These are phyloP conservation scores for Knipowitschia caucasica DNA, from an alignment of 2,797 vertebrate species.

Conservation along the genomic window DNA sequence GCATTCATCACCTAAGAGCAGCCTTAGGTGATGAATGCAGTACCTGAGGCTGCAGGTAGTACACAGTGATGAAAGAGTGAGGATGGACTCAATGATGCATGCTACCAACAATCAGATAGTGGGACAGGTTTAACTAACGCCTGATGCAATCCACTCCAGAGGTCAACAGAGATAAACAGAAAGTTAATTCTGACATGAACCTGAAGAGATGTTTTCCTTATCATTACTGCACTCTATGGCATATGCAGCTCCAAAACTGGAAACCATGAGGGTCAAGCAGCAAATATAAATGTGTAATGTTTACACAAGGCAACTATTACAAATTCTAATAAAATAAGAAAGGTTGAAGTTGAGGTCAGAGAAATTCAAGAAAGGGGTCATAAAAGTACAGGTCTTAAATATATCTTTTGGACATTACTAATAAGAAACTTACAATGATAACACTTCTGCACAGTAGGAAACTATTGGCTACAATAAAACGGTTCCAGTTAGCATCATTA, in stretches of 20 bases:
- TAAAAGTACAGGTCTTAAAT: slow-evolving; percentile 1
- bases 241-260: too few species aligned
- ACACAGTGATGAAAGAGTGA: too few species aligned
- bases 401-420: background rate
- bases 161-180: background rate
- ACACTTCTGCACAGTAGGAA: slow-evolving; percentile 6
- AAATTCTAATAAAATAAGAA: background rate
- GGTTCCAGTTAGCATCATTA: slow-evolving; percentile 4
- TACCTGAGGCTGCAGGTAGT: too few species aligned
- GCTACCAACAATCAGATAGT: slow-evolving; percentile 14
- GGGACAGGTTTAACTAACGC: slow-evolving; percentile 19
- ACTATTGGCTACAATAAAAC: slow-evolving; percentile 14
- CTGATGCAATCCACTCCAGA: slow-evolving; percentile 17
- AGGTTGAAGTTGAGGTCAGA: background rate
- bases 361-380: background rate
- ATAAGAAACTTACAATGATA: background rate
- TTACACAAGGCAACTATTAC: too few species aligned
- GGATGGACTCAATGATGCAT: too few species aligned
- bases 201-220: background rate
- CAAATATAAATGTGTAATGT: too few species aligned
- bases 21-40: too few species aligned
- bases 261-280: background rate
- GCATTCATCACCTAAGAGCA: too few species aligned
- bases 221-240: background rate
- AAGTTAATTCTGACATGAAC: background rate